Evolutionary conservation across 2,888 invertebrate species (phyloP).

Genomic region (Pilophorus perplexus): DNA sequence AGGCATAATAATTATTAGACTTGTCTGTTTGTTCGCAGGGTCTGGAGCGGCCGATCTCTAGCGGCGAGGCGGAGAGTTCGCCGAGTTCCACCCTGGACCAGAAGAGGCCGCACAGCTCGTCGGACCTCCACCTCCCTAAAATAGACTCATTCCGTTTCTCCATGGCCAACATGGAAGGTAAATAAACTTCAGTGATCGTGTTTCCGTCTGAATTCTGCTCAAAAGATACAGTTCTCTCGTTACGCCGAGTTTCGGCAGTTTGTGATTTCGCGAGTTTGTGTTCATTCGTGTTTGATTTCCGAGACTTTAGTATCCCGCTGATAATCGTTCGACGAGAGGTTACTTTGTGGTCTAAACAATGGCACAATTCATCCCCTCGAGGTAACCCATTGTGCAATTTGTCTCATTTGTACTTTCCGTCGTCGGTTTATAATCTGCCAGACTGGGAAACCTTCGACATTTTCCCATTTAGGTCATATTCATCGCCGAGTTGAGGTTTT

Average conservation of each 20-base stretch:
- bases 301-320: no score
- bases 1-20: no score
- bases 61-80: constrained; percentile 51
- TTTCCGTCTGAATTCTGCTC: no score
- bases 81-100: constrained; percentile 50
- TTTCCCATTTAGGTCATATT: no score
- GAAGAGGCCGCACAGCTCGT: constrained; percentile 57
- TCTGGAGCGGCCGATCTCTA: constrained; percentile 21
- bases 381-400: background rate
- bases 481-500: no score
- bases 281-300: no score
- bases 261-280: no score
- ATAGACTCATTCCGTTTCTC: constrained; percentile 91
- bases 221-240: no score
- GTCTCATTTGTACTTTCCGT: background rate
- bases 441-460: no score
- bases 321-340: background rate
- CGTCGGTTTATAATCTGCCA: no score
- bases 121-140: constrained; percentile 76
- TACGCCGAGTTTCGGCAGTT: no score
- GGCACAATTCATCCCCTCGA: background rate
- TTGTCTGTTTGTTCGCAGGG: constrained; percentile 19
- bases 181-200: no score
- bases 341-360: background rate
- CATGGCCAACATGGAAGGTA: constrained; percentile 88